These are phyloP conservation scores for Henicopernis longicauda DNA, from an alignment of 2,113 vertebrate species.

Conservation along the genomic window DNA sequence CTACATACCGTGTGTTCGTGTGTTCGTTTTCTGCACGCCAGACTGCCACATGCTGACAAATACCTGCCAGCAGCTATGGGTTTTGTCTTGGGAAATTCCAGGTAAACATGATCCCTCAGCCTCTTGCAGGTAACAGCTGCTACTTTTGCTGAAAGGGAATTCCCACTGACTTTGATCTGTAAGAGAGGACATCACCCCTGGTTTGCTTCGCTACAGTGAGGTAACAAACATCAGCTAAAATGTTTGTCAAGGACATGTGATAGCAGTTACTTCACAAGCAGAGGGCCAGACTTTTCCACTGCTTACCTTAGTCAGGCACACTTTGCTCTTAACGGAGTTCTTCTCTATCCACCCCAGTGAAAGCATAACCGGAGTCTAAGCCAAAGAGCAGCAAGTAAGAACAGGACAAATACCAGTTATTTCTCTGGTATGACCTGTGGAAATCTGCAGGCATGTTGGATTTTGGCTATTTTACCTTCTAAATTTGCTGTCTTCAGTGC, in stretches of 20 bases:
- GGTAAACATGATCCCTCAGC: background rate
- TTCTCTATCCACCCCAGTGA: background rate
- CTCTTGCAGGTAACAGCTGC: slow-evolving; percentile 34
- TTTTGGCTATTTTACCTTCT: background rate
- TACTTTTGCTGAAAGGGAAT: slow-evolving; percentile 52
- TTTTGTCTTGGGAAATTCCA: slow-evolving; percentile 55
- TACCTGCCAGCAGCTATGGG: background rate
- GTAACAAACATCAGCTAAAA: background rate
- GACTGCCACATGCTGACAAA: background rate
- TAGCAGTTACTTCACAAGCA: background rate
- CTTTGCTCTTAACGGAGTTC: background rate
- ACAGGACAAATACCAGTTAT: background rate
- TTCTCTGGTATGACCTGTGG: background rate
- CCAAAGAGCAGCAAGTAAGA: background rate
- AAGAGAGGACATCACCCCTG: background rate
- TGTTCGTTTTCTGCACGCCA: background rate
- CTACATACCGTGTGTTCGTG: rapidly evolving
- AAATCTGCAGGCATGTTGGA: background rate
- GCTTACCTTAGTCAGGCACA: background rate
- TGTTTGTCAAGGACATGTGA: background rate
- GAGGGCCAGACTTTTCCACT: background rate
- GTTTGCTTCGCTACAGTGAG: background rate
- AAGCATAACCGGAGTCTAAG: background rate
- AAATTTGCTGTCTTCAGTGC: background rate
- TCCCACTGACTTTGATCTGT: slow-evolving; percentile 41